Evolutionary conservation across 2,888 invertebrate genomes (phyloP).

Genomic region (Halocaridina rubra): DNA sequence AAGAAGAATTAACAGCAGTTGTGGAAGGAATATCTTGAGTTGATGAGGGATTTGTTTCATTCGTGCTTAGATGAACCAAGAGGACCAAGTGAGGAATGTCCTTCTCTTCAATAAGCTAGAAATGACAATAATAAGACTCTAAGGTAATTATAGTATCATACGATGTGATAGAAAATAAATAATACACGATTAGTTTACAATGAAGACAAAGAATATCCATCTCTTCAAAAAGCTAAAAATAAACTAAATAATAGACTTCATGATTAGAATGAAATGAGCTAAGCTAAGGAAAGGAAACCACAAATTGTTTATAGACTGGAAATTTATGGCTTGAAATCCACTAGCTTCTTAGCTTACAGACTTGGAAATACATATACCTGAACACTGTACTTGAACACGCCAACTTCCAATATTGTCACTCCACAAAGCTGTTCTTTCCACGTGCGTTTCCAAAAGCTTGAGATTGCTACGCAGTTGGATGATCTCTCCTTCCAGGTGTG

Average conservation of each 20-base stretch:
- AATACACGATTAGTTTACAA: neutral
- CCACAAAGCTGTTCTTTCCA: slow-evolving; percentile 89
- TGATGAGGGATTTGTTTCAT: slow-evolving; percentile 21
- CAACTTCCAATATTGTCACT: slow-evolving; percentile 88
- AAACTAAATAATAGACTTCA: too few species aligned
- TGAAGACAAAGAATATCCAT: neutral
- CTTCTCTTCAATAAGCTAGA: slow-evolving; percentile 75
- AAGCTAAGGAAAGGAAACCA: too few species aligned
- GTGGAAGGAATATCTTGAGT: slow-evolving; percentile 24
- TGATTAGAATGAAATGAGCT: too few species aligned
- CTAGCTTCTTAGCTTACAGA: too few species aligned
- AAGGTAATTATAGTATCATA: neutral
- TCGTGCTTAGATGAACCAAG: slow-evolving; percentile 76
- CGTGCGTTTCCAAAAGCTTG: slow-evolving; percentile 77
- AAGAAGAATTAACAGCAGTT: neutral
- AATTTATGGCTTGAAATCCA: too few species aligned
- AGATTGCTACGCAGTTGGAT: slow-evolving; percentile 77
- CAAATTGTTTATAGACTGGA: too few species aligned
- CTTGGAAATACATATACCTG: slow-evolving; percentile 77
- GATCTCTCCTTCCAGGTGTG: slow-evolving; percentile 84
- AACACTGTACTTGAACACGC: slow-evolving; percentile 86
- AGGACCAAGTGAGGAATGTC: slow-evolving; percentile 81
- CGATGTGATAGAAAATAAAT: neutral
- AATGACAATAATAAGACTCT: slow-evolving; percentile 66
- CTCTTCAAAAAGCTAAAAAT: neutral